Conservation (phyloP, 2,888 invertebrate species). For the Hirtodrosophila histrioides region DNA sequence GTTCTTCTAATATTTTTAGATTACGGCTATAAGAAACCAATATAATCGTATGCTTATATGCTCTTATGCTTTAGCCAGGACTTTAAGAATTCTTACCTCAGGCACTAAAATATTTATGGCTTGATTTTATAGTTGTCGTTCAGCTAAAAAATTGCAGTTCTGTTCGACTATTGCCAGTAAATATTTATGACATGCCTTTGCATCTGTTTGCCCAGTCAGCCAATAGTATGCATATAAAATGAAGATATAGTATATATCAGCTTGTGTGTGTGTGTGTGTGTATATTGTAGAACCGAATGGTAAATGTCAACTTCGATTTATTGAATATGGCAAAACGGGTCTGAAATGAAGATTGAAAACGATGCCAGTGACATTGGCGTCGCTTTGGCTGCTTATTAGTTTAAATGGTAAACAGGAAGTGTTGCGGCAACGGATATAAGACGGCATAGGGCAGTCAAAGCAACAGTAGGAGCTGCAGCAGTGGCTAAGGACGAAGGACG, state of each 20-base stretch:
- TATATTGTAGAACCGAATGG: not conserved
- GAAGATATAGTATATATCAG: conserved; percentile 8
- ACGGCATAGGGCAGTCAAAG: conserved; percentile 23
- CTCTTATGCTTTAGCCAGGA: no score
- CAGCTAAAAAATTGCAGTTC: conserved; percentile 13
- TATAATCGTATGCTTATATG: no score
- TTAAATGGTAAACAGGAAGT: conserved; percentile 76
- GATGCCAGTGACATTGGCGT: conserved; percentile 49
- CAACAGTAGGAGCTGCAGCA: not conserved
- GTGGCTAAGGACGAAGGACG: not conserved
- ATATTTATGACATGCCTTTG: conserved; percentile 16
- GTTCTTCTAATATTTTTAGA: no score
- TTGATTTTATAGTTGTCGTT: conserved; percentile 28
- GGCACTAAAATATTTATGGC: conserved; percentile 4
- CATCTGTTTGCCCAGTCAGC: conserved; percentile 7
- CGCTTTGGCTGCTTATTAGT: conserved; percentile 65
- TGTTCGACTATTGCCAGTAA: conserved; percentile 25
- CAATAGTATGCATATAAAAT: conserved; percentile 39
- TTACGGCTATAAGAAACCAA: no score
- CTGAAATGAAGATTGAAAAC: conserved; percentile 65
- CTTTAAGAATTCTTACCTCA: no score
- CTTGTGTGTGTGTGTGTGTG: not conserved
- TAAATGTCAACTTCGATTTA: conserved; percentile 61
- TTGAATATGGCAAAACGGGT: conserved; percentile 61
- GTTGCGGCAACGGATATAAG: conserved; percentile 75